These are phyloP conservation scores for Enteromius mattozi DNA, from an alignment of 2,797 vertebrate genomes.

Conservation along the genomic window DNA sequence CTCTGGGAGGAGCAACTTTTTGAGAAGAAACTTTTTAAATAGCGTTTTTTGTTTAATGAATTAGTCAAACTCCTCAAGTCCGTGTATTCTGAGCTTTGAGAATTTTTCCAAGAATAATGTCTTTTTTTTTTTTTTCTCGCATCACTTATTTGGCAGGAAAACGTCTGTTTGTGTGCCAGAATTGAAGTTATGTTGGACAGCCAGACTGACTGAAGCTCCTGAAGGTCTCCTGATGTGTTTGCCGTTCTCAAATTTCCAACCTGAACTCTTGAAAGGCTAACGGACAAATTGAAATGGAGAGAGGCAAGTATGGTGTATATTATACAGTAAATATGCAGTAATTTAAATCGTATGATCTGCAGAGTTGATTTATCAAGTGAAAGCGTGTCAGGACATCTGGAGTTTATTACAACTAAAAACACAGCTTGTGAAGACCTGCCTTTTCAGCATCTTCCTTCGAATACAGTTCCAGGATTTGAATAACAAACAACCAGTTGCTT, in stretches of 20 bases:
- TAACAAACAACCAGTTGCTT: conserved; percentile 53
- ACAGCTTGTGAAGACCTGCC: conserved; percentile 54
- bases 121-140: background rate
- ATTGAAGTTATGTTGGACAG: background rate
- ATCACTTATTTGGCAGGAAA: conserved; percentile 11
- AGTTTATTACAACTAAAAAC: conserved; percentile 60
- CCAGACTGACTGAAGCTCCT: background rate
- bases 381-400: conserved; percentile 74
- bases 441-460: conserved; percentile 37
- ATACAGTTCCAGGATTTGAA: conserved; percentile 50
- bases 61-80: background rate
- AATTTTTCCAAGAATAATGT: conserved; percentile 11
- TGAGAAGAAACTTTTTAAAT: background rate
- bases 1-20: background rate
- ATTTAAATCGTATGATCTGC: conserved; percentile 33
- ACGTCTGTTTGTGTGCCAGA: conserved; percentile 8
- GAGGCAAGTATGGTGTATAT: conserved; percentile 1
- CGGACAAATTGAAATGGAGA: background rate
- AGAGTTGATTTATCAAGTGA: conserved; percentile 54
- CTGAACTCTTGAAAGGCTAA: conserved; percentile 4
- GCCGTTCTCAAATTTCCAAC: background rate
- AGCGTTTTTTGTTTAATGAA: background rate
- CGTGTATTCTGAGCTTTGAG: background rate
- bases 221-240: conserved; percentile 22
- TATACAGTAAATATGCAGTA: conserved; percentile 19